phyloP scores from a whole-genome alignment of 2,797 vertebrate genomes.

The Acrocephalus scirpaceus region DNA sequence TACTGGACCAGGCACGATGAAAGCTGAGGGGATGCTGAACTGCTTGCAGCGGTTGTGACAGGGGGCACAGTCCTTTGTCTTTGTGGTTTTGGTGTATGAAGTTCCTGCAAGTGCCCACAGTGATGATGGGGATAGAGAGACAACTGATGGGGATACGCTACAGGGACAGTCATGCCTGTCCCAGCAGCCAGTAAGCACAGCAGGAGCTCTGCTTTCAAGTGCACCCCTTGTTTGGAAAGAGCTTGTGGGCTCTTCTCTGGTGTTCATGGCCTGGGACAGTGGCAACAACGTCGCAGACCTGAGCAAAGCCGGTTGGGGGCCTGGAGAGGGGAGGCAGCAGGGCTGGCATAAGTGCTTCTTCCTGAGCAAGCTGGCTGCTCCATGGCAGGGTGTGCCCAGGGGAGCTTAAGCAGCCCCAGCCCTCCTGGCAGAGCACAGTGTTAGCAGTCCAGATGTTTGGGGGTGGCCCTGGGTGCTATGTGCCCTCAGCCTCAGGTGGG shows the following conservation, averaged over 20 bases:
- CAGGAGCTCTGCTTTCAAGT: background rate
- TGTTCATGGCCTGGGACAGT: fast-evolving
- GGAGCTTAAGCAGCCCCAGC: background rate
- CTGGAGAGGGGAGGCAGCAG: background rate
- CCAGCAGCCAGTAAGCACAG: fast-evolving
- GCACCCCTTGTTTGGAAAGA: fast-evolving
- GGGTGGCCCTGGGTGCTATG: background rate
- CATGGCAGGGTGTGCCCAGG: background rate
- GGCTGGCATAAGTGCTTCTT: background rate
- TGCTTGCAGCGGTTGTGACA: fast-evolving
- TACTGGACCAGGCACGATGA: background rate
- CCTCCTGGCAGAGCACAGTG: fast-evolving
- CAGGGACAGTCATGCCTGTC: background rate
- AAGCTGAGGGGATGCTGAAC: background rate
- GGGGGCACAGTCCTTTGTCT: background rate
- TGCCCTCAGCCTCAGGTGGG: background rate
- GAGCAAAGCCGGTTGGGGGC: fast-evolving
- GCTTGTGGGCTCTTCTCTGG: background rate
- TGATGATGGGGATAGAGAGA: background rate
- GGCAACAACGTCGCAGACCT: fast-evolving
- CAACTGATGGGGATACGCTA: background rate
- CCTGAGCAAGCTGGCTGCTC: fast-evolving
- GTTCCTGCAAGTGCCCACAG: background rate
- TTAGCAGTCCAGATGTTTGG: background rate
- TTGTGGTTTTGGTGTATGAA: background rate